phyloP scores from a whole-genome alignment of 2,888 invertebrate genomes.

The Thyatira batis region DNA sequence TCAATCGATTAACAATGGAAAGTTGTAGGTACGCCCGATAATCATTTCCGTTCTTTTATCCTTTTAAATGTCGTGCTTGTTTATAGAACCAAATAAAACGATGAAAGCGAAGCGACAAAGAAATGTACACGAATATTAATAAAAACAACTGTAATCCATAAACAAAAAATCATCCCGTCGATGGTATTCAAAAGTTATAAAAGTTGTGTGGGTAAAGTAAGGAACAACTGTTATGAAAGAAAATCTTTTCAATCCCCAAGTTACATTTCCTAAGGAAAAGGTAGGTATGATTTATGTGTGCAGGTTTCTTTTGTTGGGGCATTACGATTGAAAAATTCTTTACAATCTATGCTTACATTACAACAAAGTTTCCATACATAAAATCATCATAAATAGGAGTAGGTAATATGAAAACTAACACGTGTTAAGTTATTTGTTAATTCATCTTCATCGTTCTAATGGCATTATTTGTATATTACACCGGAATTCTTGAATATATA shows the following conservation, averaged over 20 bases:
- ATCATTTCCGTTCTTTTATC: too few relatives aligned
- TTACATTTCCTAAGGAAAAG: slow-evolving; percentile 59
- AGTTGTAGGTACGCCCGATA: too few relatives aligned
- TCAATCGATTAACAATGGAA: too few relatives aligned
- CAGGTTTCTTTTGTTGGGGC: slow-evolving; percentile 57
- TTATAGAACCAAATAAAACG: background rate
- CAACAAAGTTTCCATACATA: background rate
- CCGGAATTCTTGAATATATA: too few relatives aligned
- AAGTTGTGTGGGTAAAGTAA: slow-evolving; percentile 51
- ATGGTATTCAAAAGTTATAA: slow-evolving; percentile 51
- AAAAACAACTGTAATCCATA: slow-evolving; percentile 22
- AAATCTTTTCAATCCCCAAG: slow-evolving; percentile 60
- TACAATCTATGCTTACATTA: slow-evolving; percentile 15
- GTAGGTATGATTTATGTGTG: slow-evolving; percentile 63
- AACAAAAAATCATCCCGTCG: slow-evolving; percentile 39
- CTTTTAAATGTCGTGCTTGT: background rate
- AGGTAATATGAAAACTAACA: background rate
- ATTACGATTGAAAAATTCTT: slow-evolving; percentile 55
- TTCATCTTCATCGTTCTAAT: too few relatives aligned
- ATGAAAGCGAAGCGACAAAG: background rate
- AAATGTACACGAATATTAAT: background rate
- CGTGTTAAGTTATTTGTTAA: background rate
- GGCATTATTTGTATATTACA: too few relatives aligned
- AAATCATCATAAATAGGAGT: too few relatives aligned
- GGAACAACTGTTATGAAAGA: slow-evolving; percentile 59